Conservation (phyloP, 1,140 invertebrate species). For the Gonioctena quinquepunctata region DNA sequence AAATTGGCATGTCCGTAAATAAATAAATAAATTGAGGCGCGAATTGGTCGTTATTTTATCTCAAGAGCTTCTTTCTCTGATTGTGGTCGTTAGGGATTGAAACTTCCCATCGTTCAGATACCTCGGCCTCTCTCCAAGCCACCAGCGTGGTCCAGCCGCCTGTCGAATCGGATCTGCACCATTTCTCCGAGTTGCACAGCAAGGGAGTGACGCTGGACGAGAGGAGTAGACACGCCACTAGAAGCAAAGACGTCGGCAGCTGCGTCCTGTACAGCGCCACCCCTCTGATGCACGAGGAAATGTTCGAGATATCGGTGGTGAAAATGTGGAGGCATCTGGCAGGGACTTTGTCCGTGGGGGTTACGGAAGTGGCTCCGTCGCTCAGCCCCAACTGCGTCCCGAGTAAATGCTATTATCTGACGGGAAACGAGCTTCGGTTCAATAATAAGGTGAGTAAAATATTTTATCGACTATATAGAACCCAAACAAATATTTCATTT, state of each 20-base stretch:
- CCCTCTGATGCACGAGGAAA: constrained; percentile 72
- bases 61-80: no score
- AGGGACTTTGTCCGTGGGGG: constrained; percentile 76
- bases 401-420: constrained; percentile 67
- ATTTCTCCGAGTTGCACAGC: constrained; percentile 72
- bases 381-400: constrained; percentile 63
- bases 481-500: no score
- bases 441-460: constrained; percentile 52
- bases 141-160: constrained; percentile 44
- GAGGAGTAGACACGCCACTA: constrained; percentile 68
- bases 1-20: no score
- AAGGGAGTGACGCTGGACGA: constrained; percentile 73
- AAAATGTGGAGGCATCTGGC: constrained; percentile 69
- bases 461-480: neutral
- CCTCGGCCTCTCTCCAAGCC: constrained; percentile 48
- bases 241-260: constrained; percentile 67
- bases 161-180: constrained; percentile 47
- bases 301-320: constrained; percentile 73
- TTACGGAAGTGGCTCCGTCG: constrained; percentile 68
- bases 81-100: constrained; percentile 15
- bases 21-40: no score
- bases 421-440: constrained; percentile 69
- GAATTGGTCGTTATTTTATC: no score
- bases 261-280: constrained; percentile 75
- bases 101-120: constrained; percentile 42